A percentile compares a stretch with the other conserved stretches of the same genome.
These are phyloP conservation scores for Thalassarche chlororhynchos DNA, from an alignment of 2,113 vertebrate species.

Conservation along the genomic window DNA sequence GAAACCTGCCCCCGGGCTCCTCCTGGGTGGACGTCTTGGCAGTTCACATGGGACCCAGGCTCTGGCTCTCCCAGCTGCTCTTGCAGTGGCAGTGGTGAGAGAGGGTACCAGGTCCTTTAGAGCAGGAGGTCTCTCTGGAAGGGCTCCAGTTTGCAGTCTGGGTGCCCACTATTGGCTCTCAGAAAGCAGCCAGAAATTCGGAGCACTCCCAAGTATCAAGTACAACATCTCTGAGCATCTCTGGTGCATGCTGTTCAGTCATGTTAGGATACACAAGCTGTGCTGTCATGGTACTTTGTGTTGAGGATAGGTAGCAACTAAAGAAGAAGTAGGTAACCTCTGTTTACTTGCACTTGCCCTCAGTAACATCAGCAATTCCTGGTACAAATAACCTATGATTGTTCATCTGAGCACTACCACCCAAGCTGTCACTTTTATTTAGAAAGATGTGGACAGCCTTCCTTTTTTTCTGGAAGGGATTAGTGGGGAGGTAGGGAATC, in stretches of 20 bases:
- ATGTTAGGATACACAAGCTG: not conserved
- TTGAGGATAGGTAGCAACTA: not conserved
- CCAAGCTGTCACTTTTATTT: conserved; percentile 15
- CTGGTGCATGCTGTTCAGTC: not conserved
- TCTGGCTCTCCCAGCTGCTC: not conserved
- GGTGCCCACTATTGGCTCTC: not conserved
- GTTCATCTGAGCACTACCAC: not conserved
- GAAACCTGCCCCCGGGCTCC: not conserved
- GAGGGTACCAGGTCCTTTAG: not conserved
- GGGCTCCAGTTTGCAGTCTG: not conserved
- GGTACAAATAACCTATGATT: conserved; percentile 23
- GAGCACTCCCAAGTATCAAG: not conserved
- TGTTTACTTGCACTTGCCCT: conserved; percentile 35
- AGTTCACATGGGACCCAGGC: not conserved
- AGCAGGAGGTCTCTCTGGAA: not conserved
- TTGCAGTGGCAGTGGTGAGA: not conserved
- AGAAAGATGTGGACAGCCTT: conserved; percentile 17
- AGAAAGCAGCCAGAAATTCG: not conserved
- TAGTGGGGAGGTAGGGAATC: conserved; percentile 7
- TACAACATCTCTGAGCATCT: not conserved
- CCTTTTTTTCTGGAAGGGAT: conserved; percentile 27
- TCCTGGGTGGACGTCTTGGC: not conserved
- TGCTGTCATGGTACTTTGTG: not conserved
- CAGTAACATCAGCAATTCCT: conserved; percentile 5
- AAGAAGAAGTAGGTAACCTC: not conserved